A percentile compares a stretch with the other conserved stretches of the same genome.
phyloP scores from a whole-genome alignment of 2,888 invertebrate genomes.

The Pyrgus malvae region DNA sequence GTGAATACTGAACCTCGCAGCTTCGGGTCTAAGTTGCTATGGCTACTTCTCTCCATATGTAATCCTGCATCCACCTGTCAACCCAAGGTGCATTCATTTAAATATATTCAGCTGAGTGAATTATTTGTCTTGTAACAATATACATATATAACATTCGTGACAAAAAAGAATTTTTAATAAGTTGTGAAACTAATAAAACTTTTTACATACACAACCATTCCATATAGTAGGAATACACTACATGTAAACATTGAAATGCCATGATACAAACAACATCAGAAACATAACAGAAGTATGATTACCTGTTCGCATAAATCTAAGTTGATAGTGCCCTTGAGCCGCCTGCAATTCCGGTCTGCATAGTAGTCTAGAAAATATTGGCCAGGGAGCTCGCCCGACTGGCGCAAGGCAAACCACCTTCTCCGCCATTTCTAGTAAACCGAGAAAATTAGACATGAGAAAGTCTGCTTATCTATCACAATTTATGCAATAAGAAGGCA shows the following conservation, averaged over 20 bases:
- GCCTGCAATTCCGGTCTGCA: slow-evolving; percentile 92
- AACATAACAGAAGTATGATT: slow-evolving; percentile 37
- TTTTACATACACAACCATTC: background rate
- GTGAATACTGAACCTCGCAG: slow-evolving; percentile 87
- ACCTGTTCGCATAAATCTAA: slow-evolving; percentile 98
- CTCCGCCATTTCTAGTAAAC: slow-evolving; percentile 93
- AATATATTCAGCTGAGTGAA: slow-evolving; percentile 13
- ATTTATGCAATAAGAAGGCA: background rate
- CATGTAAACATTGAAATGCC: slow-evolving; percentile 13
- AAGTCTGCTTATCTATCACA: background rate
- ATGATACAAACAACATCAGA: slow-evolving; percentile 5
- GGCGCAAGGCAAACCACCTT: slow-evolving; percentile 96
- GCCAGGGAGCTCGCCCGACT: slow-evolving; percentile 95
- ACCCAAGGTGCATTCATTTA: slow-evolving; percentile 25
- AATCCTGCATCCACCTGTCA: slow-evolving; percentile 91
- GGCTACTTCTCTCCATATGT: slow-evolving; percentile 90
- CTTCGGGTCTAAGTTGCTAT: slow-evolving; percentile 86
- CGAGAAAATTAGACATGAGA: slow-evolving; percentile 9
- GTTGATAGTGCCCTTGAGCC: slow-evolving; percentile 94
- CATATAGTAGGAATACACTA: background rate
- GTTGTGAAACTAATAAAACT: background rate
- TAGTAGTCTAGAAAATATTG: slow-evolving; percentile 97
- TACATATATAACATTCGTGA: background rate
- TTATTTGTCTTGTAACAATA: slow-evolving; percentile 2
- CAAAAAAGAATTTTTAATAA: background rate